phyloP scores from a whole-genome alignment of 64 coral and sea anemone genomes.

The Orbicella faveolata region DNA sequence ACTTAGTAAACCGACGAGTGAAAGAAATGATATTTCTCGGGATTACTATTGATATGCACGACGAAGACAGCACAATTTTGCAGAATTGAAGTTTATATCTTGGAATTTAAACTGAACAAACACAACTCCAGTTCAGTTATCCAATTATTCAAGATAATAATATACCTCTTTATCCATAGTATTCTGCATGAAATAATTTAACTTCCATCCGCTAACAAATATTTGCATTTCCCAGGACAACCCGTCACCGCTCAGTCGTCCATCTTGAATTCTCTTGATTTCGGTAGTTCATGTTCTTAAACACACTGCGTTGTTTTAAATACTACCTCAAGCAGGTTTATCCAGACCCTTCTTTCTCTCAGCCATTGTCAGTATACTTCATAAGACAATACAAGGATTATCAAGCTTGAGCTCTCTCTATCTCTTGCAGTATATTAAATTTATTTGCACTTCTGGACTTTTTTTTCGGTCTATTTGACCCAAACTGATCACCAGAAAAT shows the following conservation, averaged over 20 bases:
- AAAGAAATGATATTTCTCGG: background rate
- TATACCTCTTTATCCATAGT: background rate
- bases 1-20: background rate
- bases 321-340: background rate
- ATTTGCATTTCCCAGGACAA: background rate
- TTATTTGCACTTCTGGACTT: background rate
- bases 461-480: background rate
- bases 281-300: background rate
- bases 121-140: background rate
- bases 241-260: background rate
- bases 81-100: too few species aligned
- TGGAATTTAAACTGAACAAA: too few species aligned
- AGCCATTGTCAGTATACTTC: background rate
- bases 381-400: background rate
- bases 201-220: background rate
- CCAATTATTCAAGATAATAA: background rate
- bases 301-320: background rate
- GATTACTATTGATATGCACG: too few species aligned
- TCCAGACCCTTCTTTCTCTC: background rate
- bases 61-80: too few species aligned
- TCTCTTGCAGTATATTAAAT: background rate
- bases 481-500: too few species aligned
- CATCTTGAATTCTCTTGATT: conserved; percentile 25
- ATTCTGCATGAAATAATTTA: conserved; percentile 15
- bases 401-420: background rate